Evolutionary conservation across 2,888 invertebrate genomes (phyloP), one percentile per base, ranked within the genome.

Genomic region (Calliopum simillimum): DNA sequence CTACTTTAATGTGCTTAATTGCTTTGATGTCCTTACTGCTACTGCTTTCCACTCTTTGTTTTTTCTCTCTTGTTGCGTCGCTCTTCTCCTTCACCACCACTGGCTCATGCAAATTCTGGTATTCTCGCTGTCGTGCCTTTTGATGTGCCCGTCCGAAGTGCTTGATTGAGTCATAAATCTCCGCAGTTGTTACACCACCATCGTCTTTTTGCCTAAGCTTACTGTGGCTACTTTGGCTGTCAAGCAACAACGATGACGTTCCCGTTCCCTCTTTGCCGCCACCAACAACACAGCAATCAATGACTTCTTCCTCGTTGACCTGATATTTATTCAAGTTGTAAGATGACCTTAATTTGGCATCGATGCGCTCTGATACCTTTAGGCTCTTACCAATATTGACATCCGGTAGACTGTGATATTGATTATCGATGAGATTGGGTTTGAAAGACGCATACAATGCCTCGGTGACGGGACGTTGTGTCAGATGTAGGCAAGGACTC

Each of bases 321-420:
- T 80, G 78, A 58, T 78, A 79, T 55, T 80, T 76, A 62, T 82
- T 80, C 49, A 80, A 71, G 62, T 85, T 82, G 74, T 85, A 86
- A 13, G 85, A 85, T 21, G 83, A 88, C 47, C 92, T 87, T 68
- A 92, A 83, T 81, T 92, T 92, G 69, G 90, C 90, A 82, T 93
- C 92, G 78, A 92, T 92, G 76, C 90, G 89, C 81, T 92, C 92
- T 70, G 90, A 92, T 80, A 91, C 91, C 78, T 91, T 89, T 72
- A 92, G 87, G 80, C 90, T 91, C 81, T 91, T 91, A 71, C 91
- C 89, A 25, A 91, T 90, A 69, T 91, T 90, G 59, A 92, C 90
- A 82, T 92, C 92, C 11, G 92, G 92, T 73, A 92, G 85, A 23
- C 92, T 92, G 83, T 90, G 90, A 79, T 91, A 93, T 81, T 92